A percentile compares a stretch with the other conserved stretches of the same genome.
These are phyloP conservation scores for Lasioglossum leucozonium DNA, from an alignment of 2,888 invertebrate species.

Conservation along the genomic window DNA sequence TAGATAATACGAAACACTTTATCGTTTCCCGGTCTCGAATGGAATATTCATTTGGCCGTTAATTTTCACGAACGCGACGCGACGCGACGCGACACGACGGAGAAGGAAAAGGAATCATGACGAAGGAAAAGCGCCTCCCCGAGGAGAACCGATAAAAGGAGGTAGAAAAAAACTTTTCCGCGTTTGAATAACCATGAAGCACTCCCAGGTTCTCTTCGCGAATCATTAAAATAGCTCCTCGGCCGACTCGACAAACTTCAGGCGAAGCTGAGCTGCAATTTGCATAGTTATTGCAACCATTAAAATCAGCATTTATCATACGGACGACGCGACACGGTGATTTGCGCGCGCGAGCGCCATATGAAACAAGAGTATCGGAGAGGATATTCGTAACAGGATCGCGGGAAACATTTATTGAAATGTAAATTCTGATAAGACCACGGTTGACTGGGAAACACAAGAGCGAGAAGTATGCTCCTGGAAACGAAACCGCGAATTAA, in stretches of 20 bases:
- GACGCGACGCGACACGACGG: background rate
- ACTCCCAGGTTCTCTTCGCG: background rate
- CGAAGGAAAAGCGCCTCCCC: slow-evolving; percentile 4
- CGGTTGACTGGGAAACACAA: background rate
- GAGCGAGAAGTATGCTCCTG: background rate
- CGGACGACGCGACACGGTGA: slow-evolving; percentile 6
- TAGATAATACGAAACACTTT: background rate
- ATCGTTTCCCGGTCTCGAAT: background rate
- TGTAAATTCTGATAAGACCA: background rate
- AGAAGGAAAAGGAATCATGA: background rate
- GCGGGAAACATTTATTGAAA: slow-evolving; percentile 2
- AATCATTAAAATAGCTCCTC: background rate
- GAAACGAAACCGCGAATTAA: background rate
- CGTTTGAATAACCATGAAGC: slow-evolving; percentile 24
- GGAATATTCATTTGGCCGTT: background rate
- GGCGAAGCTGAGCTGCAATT: background rate
- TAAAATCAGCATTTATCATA: slow-evolving; percentile 11
- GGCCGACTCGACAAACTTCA: background rate
- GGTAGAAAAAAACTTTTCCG: slow-evolving; percentile 10
- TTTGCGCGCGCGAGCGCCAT: background rate
- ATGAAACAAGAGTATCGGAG: background rate
- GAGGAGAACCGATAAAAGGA: slow-evolving; percentile 3
- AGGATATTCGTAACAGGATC: slow-evolving; percentile 6
- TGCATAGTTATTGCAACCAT: slow-evolving; percentile 13
- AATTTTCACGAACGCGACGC: background rate